Evolutionary conservation across 2,797 vertebrate genomes (phyloP), one percentile per base, ranked within the genome.

Genomic region (Taeniopygia guttata): DNA sequence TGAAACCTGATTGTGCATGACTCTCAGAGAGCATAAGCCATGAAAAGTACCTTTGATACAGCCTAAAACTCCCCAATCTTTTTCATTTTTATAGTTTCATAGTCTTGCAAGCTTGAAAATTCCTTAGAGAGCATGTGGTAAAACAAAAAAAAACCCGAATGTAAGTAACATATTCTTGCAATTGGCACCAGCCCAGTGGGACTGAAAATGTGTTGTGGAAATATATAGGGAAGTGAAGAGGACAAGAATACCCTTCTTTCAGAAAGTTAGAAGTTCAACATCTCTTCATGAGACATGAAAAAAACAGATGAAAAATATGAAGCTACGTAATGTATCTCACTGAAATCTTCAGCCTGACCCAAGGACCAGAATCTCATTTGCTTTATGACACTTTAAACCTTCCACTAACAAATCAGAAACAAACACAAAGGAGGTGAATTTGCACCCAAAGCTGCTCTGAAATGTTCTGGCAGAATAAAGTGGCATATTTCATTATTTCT

Each of bases 1-100:
- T 96, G 87, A 88, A 95, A 95, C 83, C 76, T 90, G 85, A 94
- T 92, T 94, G 93, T 92, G 88, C 94, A 89, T 96, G 93, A 94
- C 91, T 94, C 90, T 78, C 58, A 52, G 87, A 82, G 78, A 92
- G 68, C 73, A 76, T n/a, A 56, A 94, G 81, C 89, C 86, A 92
- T 92, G 93, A 95, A 95, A 94, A 95, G 66, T 87, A 86, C 5
- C 42, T 80, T 86, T 87, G 80, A 90, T 89, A 48, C 82, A 91
- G 75, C 46, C 79, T 85, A 81, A 92, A 89, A 90, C 69, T 85
- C 59, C 67, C 78, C 49, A 93, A 58, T 95, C 67, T 95, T 93
- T 93, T 86, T 80, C 82, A 75, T 88, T 94, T 89, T 93, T 86
- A 77, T 69, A 90, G 87, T 74, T 93, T 93, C 69, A 82, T 82